Percentiles rank a stretch among this genome's conserved stretches.
Evolutionary conservation across 2,797 vertebrate species (phyloP).

Genomic region (Eremophila alpestris): DNA sequence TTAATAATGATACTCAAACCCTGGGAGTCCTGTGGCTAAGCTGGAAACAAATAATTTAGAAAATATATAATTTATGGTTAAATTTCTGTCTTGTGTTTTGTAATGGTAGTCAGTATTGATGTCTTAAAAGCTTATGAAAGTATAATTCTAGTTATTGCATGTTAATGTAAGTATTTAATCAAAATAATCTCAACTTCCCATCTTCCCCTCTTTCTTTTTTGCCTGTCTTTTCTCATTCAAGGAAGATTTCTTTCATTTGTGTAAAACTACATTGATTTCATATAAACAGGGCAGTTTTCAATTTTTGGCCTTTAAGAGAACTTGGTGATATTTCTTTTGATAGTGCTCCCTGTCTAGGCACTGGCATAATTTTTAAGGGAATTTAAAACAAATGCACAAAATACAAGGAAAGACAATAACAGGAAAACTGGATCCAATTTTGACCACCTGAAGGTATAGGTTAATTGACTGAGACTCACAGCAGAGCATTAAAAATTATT

Average conservation of each 20-base stretch:
- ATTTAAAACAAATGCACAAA: not conserved
- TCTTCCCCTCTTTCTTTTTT: not conserved
- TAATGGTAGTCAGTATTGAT: not conserved
- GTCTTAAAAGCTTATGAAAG: not conserved
- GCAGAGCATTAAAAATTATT: not conserved
- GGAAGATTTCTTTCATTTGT: not conserved
- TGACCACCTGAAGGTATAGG: not conserved
- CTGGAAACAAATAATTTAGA: not conserved
- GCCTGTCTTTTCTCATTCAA: not conserved
- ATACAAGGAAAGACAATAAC: not conserved
- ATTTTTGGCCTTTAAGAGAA: not conserved
- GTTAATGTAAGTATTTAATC: not conserved
- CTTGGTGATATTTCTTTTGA: not conserved
- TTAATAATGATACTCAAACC: constrained; percentile 30
- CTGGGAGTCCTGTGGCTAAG: not conserved
- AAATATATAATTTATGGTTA: not conserved
- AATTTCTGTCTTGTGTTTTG: not conserved
- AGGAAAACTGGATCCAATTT: not conserved
- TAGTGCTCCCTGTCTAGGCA: not conserved
- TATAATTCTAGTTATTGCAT: not conserved
- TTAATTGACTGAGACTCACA: constrained; percentile 16
- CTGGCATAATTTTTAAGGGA: not conserved
- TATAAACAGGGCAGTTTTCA: not conserved
- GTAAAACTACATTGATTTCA: not conserved
- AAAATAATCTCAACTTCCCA: not conserved